Evolutionary conservation across 2,888 invertebrate species (phyloP).

Genomic region (Gymnocheta viridis): DNA sequence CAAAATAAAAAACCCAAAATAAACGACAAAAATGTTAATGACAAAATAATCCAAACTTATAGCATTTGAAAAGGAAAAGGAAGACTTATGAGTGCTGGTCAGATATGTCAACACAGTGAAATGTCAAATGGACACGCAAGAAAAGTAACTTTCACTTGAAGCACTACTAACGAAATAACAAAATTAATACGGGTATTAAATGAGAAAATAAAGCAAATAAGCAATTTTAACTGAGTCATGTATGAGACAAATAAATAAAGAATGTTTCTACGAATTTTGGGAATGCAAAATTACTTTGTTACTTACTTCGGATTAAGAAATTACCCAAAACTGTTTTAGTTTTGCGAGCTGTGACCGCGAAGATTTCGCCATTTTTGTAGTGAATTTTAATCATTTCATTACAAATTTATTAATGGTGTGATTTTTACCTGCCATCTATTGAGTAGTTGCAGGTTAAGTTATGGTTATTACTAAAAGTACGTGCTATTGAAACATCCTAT

Average conservation of each 20-base stretch:
- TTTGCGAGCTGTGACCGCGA: too few relatives aligned
- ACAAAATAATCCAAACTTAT: slow-evolving; percentile 66
- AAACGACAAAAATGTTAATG: slow-evolving; percentile 67
- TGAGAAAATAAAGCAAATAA: background rate
- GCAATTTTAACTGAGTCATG: slow-evolving; percentile 35
- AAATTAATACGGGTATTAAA: background rate
- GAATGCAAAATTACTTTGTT: background rate
- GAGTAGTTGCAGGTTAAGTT: too few relatives aligned
- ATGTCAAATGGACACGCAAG: slow-evolving; percentile 80
- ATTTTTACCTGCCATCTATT: too few relatives aligned
- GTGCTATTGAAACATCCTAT: too few relatives aligned
- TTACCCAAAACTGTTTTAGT: too few relatives aligned
- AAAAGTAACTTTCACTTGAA: slow-evolving; percentile 78
- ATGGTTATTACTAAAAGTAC: too few relatives aligned
- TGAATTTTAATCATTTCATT: too few relatives aligned
- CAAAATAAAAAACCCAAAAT: slow-evolving; percentile 30
- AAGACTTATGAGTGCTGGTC: slow-evolving; percentile 75
- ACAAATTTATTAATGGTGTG: too few relatives aligned
- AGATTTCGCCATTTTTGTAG: too few relatives aligned
- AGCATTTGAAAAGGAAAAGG: slow-evolving; percentile 59
- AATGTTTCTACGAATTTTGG: background rate
- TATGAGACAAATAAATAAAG: background rate
- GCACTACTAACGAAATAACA: background rate
- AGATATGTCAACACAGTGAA: slow-evolving; percentile 79
- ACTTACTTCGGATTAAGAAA: background rate